phyloP scores from a whole-genome alignment of 2,888 invertebrate genomes.

The Leptopilina drosophilae region DNA sequence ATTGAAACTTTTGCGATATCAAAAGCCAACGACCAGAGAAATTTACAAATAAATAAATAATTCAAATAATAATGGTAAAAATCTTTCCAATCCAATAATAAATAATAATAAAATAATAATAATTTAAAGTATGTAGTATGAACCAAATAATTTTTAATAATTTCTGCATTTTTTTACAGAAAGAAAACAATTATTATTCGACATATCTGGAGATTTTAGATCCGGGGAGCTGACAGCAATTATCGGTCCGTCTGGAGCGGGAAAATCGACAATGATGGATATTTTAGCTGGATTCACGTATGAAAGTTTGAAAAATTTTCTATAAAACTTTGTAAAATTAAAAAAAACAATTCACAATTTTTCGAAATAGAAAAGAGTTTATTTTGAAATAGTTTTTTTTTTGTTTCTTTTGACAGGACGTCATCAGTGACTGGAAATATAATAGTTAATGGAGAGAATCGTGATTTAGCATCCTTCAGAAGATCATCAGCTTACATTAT shows the following conservation, averaged over 20 bases:
- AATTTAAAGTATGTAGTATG: neutral
- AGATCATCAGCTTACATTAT: constrained; percentile 84
- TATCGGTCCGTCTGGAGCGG: constrained; percentile 93
- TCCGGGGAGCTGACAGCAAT: constrained; percentile 89
- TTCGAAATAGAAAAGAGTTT: neutral
- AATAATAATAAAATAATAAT: neutral
- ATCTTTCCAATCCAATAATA: neutral
- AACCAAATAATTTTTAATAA: neutral
- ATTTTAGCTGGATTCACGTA: constrained; percentile 94
- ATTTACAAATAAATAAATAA: neutral
- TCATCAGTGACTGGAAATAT: constrained; percentile 82
- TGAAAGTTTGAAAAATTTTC: constrained; percentile 67
- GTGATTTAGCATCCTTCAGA: constrained; percentile 82
- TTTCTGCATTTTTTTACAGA: constrained; percentile 69
- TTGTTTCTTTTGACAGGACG: constrained; percentile 80
- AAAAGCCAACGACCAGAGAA: constrained; percentile 2
- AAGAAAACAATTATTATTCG: constrained; percentile 73
- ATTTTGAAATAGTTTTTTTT: constrained; percentile 67
- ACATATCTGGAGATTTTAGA: constrained; percentile 83
- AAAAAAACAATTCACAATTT: no score
- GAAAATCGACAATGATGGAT: constrained; percentile 93
- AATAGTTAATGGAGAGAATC: constrained; percentile 83
- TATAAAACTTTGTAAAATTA: no score
- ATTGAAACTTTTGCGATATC: neutral
- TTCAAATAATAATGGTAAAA: neutral